Evolutionary conservation across 2,113 vertebrate species (phyloP).

Genomic region (Dipodomys ordii): DNA sequence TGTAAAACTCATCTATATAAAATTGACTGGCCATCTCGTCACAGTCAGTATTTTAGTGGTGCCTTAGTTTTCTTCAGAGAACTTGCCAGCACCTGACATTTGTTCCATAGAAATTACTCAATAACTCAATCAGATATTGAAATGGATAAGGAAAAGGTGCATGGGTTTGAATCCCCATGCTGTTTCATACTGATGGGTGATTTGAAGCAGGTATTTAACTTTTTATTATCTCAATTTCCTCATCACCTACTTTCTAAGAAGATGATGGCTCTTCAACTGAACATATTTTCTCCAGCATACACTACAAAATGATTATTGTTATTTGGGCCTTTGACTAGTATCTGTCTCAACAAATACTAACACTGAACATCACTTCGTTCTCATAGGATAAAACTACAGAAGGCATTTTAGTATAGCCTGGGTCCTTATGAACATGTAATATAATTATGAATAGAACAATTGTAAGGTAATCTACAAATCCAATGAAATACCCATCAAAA

Average conservation of each 20-base stretch:
- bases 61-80: constrained; percentile 32
- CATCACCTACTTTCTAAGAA: background rate
- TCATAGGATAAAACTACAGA: background rate
- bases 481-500: too few relatives aligned
- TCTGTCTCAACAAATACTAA: background rate
- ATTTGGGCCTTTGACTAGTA: constrained; percentile 41
- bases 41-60: background rate
- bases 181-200: background rate
- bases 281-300: constrained; percentile 1
- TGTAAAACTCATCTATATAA: background rate
- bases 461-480: too few relatives aligned
- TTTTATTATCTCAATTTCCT: constrained; percentile 21
- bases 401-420: background rate
- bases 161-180: background rate
- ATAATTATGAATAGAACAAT: constrained; percentile 22
- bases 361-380: background rate
- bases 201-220: background rate
- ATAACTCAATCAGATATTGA: background rate
- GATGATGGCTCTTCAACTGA: background rate
- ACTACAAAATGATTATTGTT: constrained; percentile 11
- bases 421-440: background rate
- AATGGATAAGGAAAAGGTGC: background rate
- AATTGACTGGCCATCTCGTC: background rate
- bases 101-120: constrained; percentile 1
- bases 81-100: background rate